Evolutionary conservation across 2,113 vertebrate species (phyloP), one percentile per base, ranked within the genome.

Genomic region (Merops nubicus): DNA sequence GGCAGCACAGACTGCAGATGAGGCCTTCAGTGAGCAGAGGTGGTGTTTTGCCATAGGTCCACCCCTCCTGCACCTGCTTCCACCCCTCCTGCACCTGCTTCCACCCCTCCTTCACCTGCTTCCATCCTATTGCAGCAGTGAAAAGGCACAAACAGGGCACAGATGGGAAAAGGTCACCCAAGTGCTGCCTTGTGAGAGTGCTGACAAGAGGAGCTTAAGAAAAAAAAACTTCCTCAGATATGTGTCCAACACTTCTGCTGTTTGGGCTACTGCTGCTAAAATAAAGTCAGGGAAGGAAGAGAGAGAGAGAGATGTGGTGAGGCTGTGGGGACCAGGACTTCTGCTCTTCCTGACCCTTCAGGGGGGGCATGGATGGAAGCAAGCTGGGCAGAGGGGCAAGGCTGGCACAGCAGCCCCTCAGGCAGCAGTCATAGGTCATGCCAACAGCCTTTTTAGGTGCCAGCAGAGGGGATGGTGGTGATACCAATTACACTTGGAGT

Each of bases 141-240:
- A 29, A 11, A 45, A 85, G 83, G 63, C 93, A 96, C 72, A 95
- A 95, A 92, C 10, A 51, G 54, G 76, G 91, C 89, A 89, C 86
- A 89, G 80, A 81, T 51, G 54, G 72, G 83, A 74, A 96, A 93
- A 96, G 90, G 86, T 92, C 86, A 94, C 62, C 16, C 29, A 91
- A 94, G 85, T 65, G 67, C 76, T 95, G 80, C 63, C 83, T 89
- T 89, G 33, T 1, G 6, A 59, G 45, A 77, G 76, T 86, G 91
- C 82, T 85, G 83, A 77, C 83, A 74, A 74, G 64, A 94, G 81
- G 38, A 59, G 81, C 77, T 88, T 47, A 56, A 70, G 62, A 74
- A 90, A 90, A 51, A 95, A 91, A 73, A 92, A 54, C 92, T 93
- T 65, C 91, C 73, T 96, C 91, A 92, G 91, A 89, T 54, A 47